Evolutionary conservation across 2,888 invertebrate species (phyloP), one percentile per base, ranked within the genome.

Genomic region (Sphecodes monilicornis): DNA sequence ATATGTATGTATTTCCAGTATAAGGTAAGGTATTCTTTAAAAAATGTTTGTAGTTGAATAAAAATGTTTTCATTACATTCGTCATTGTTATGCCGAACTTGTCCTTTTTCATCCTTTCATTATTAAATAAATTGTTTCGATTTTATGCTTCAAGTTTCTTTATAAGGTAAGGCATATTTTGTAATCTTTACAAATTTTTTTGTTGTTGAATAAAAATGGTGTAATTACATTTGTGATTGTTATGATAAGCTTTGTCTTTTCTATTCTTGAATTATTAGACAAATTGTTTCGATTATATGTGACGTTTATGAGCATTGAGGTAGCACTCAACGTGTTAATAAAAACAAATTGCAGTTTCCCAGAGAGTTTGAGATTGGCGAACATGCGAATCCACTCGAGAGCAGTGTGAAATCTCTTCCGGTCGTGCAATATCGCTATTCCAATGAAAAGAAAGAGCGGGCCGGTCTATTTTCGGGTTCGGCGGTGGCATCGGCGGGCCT

Each of bases 391-490:
- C 29, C 41, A 26, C 68, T 8, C 16, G 5, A 18, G n/a, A 29
- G 16, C 26, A n/a, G 29, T 18, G 29, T 32, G 60, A 36, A 50
- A 41, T 50, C 70, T 43, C 43, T 18, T 60, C 68, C 1, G 39
- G 50, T 32, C 32, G 18, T 8, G 11, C 78, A n/a, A 13, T 32
- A 43, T 46, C 26, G 71, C 72, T 50, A 43, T 64, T 69, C 70
- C 73, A 86, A 75, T 76, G 72, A 64, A 82, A 80, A 71, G 72
- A 79, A 41, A n/a, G 41, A 46, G 26, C 66, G 60, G 41, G 80
- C 57, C 41, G 72, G 79, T 91, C 89, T 91, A 92, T 92, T 91
- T 54, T 88, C 82, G 82, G 86, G 84, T 16, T 77, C 84, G 83
- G 81, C 86, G 88, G 83, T 85, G 86, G 87, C 89, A 90, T 86